Base-by-base conservation (phyloP, 1,140 invertebrate species). In the Drosophila lini region DNA sequence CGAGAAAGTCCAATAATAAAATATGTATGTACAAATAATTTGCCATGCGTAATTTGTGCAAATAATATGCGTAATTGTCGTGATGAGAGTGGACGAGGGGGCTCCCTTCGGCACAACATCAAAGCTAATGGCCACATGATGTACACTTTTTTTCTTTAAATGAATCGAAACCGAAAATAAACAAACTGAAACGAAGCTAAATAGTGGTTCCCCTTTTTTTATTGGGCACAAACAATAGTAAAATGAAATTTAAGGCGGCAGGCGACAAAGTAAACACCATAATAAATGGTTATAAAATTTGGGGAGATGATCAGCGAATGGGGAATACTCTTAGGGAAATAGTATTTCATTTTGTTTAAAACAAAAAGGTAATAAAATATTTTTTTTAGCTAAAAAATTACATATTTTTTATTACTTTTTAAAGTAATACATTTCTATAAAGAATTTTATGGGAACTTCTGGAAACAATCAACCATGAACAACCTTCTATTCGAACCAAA, bases 31-130 rank as follows among this genome's bases (percentile, higher is more conserved):
- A 83, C 67, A 78, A 80, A 83, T 80, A 70, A 89, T 83, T 83
- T 84, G 84, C 80, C 77, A 83, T 88, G 83, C 84, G 84, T 88
- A 88, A 88, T 88, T 88, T 88, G 83, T 88, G 83, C 83, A 89
- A 88, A 88, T 88, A 88, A 88, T 88, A 88, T 89, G 80, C 80
- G 80, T 89, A 88, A 88, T 88, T 86, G 80, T 52, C 64, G 38
- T 42, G 16, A 38, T 36, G 13, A n/a, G 13, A 38, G 31, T 42
- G 45, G 38, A 16, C 11, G 42, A 19, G 38, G 32, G 3, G n/a
- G 6, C n/a, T 25, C 36, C 22, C 52, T 44, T 56, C 74, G 75
- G 70, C 61, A 64, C 16, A 75, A 85, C 83, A 83, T 89, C 84
- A 88, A 89, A 88, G 80, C 61, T 61, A 68, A 74, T 60, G 50